Conservation (phyloP, 2,888 invertebrate genomes). For the Nymphalis urticae region DNA sequence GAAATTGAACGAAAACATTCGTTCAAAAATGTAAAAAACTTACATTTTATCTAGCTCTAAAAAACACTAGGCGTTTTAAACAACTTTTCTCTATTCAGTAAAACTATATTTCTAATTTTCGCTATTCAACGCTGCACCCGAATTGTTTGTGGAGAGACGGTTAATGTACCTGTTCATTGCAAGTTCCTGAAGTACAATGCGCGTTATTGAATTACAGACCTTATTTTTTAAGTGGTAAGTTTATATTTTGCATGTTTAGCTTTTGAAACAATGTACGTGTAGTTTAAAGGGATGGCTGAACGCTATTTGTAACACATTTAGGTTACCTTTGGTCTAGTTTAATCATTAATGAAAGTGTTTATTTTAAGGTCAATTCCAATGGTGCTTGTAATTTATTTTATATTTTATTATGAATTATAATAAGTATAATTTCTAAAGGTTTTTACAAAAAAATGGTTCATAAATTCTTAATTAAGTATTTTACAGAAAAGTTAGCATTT, state of each 20-base stretch:
- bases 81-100: background rate
- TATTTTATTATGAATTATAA: background rate
- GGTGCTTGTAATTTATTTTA: background rate
- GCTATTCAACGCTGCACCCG: constrained; percentile 11
- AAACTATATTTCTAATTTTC: constrained; percentile 11
- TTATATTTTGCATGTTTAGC: background rate
- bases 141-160: constrained; percentile 14
- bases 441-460: no score
- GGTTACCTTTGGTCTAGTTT: constrained; percentile 1
- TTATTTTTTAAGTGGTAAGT: background rate
- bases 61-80: background rate
- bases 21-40: no score
- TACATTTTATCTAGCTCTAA: no score
- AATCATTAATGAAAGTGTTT: constrained; percentile 8
- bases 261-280: background rate
- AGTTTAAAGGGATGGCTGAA: background rate
- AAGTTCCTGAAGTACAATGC: background rate
- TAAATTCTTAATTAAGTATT: no score
- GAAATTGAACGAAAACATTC: no score
- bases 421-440: no score
- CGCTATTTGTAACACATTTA: constrained; percentile 7
- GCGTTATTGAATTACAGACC: background rate
- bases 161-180: constrained; percentile 15
- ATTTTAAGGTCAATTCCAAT: background rate
- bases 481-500: no score